Conservation (phyloP, 2,113 vertebrate genomes). For the Atractosteus spatula region DNA sequence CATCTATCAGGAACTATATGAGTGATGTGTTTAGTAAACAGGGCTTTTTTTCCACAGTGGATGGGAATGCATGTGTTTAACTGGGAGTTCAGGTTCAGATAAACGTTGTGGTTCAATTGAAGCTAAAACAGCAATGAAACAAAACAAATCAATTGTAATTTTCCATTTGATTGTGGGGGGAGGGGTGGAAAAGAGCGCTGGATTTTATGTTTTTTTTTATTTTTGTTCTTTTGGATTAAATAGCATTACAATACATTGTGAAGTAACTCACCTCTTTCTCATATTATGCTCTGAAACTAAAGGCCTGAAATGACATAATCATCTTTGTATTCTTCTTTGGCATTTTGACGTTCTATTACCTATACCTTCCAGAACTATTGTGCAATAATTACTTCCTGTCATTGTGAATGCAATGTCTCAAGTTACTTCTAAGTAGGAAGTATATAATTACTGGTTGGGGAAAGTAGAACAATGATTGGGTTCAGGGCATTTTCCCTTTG, state of each 20-base stretch:
- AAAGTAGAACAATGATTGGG: background rate
- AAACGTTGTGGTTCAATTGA: constrained; percentile 9
- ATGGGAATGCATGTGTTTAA: constrained; percentile 5
- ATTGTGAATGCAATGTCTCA: constrained; percentile 4
- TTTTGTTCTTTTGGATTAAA: too few relatives aligned
- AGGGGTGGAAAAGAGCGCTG: constrained; percentile 36
- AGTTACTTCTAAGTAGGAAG: constrained; percentile 6
- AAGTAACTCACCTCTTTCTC: constrained; percentile 5
- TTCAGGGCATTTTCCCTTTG: constrained; percentile 7
- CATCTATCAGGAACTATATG: constrained; percentile 19
- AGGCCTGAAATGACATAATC: constrained; percentile 5
- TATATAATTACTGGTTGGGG: background rate
- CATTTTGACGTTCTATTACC: too few relatives aligned
- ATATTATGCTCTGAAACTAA: background rate
- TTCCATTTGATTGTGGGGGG: constrained; percentile 23
- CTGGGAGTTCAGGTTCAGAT: constrained; percentile 18
- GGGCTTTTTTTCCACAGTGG: background rate
- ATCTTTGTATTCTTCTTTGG: background rate
- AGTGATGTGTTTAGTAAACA: constrained; percentile 23
- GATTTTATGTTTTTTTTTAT: constrained; percentile 48
- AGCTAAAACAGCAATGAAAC: constrained; percentile 19
- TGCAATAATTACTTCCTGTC: constrained; percentile 9
- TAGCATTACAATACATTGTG: constrained; percentile 12
- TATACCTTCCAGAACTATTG: constrained; percentile 7
- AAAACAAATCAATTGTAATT: constrained; percentile 26